Evolutionary conservation across 2,797 vertebrate genomes (phyloP), one percentile per base, ranked within the genome.

Genomic region (Scolopax rusticola): DNA sequence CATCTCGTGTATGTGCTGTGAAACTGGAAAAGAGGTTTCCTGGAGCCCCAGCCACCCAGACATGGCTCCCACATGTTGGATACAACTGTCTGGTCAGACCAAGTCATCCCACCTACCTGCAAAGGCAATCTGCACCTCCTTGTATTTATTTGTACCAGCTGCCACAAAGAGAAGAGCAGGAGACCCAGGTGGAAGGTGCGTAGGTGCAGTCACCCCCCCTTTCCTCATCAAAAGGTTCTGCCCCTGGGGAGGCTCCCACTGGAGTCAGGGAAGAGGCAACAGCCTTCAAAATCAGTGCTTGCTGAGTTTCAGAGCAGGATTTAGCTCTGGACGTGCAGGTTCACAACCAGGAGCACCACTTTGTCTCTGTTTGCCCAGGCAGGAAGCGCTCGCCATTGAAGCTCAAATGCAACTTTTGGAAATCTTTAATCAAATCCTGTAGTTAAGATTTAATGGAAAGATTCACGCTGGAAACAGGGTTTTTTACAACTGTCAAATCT

Each of bases 51-150:
- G 23, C 16, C 53, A n/a, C 0, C 0, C 20, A 79, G 64, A 41
- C 9, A 1, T n/a, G 38, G 4, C 17, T 65, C 32, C 15, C 6
- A 2, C 1, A 0, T 23, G 12, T 21, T 40, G 27, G 8, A 24
- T 9, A 20, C 12, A 47, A 63, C 28, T 59, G 11, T 32, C 21
- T 78, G 40, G 3, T 57, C 28, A 65, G 43, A 87, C 21, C 1
- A 3, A 74, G 27, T 57, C 18, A 4, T 65, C 47, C 47, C 32
- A 81, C 51, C 45, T 38, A 4, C 10, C 19, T 7, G 8, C 19
- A 24, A 25, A n/a, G 13, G 6, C 1, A 2, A 24, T 20, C 24
- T 43, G 28, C 25, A 17, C 15, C 36, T 57, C 36, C 33, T 23
- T 0, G 0, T 15, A 2, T 59, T 73, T 63, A 38, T 79, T 90